phyloP scores from a whole-genome alignment of 2,888 invertebrate genomes.

The Eledone cirrhosa region DNA sequence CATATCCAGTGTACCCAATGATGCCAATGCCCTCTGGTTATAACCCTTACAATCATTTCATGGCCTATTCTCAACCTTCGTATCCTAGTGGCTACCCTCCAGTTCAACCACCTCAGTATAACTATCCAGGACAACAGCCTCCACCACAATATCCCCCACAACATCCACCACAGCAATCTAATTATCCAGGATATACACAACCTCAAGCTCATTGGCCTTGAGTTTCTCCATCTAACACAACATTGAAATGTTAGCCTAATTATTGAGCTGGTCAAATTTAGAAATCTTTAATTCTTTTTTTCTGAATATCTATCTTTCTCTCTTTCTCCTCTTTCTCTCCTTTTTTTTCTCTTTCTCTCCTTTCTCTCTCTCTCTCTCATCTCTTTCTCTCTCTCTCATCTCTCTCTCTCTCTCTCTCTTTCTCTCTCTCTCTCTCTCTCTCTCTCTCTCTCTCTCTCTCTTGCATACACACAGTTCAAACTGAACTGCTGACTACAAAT shows the following conservation, averaged over 20 bases:
- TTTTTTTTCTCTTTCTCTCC: not conserved
- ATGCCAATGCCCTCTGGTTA: slow-evolving; percentile 49
- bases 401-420: slow-evolving; percentile 17
- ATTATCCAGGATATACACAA: slow-evolving; percentile 39
- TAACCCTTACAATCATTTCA: slow-evolving; percentile 56
- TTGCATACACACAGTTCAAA: no score
- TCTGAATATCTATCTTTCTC: not conserved
- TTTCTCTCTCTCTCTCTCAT: not conserved
- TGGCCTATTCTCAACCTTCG: slow-evolving; percentile 43
- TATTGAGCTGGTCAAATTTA: no score
- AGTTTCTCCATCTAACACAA: not conserved
- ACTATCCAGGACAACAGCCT: slow-evolving; percentile 36
- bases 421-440: slow-evolving; percentile 30
- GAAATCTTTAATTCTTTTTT: no score
- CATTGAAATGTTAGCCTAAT: no score
- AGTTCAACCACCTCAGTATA: slow-evolving; percentile 30
- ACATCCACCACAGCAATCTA: slow-evolving; percentile 33
- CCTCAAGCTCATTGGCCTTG: slow-evolving; percentile 8
- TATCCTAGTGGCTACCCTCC: slow-evolving; percentile 17
- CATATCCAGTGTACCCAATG: slow-evolving; percentile 44
- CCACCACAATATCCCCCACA: slow-evolving; percentile 34
- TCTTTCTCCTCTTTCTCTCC: not conserved
- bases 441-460: slow-evolving; percentile 23
- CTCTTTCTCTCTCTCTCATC: not conserved
- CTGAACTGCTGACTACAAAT: no score